Evolutionary conservation across 1,140 invertebrate species (phyloP).

Genomic region (Apis laboriosa): DNA sequence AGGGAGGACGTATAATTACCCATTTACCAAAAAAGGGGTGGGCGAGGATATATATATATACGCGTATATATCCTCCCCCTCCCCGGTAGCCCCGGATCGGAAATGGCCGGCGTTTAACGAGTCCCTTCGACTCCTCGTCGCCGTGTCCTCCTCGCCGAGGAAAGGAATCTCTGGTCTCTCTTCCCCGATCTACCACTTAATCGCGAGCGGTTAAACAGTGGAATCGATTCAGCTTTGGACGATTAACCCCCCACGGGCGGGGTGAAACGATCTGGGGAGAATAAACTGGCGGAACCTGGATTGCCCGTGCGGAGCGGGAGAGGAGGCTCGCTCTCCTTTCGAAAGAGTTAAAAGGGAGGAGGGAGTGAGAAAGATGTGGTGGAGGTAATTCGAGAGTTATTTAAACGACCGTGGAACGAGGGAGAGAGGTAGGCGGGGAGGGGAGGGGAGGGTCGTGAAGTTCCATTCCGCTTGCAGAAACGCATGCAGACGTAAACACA

Average conservation of each 20-base stretch:
- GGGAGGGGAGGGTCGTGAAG: not conserved
- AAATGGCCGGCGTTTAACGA: not conserved
- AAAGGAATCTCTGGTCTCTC: slow-evolving; percentile 22
- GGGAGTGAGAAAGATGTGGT: not conserved
- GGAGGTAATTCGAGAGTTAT: slow-evolving; percentile 74
- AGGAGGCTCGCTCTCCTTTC: slow-evolving; percentile 22
- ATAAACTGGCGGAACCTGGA: slow-evolving; percentile 19
- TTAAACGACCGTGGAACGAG: slow-evolving; percentile 58
- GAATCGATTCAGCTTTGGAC: slow-evolving; percentile 17
- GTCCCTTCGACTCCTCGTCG: not conserved
- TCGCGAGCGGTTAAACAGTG: slow-evolving; percentile 25
- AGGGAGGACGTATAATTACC: not conserved
- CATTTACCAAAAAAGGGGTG: not conserved
- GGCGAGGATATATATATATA: not conserved
- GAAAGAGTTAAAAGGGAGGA: slow-evolving; percentile 26
- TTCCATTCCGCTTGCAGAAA: slow-evolving; percentile 57
- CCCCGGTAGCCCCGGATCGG: not conserved
- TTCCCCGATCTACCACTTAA: not conserved
- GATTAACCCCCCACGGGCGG: not conserved
- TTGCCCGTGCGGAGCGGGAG: slow-evolving; percentile 26
- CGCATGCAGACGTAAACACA: slow-evolving; percentile 68
- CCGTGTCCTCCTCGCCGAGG: not conserved
- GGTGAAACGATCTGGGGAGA: slow-evolving; percentile 22
- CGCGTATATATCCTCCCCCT: too few relatives aligned
- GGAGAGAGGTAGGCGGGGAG: not conserved